Evolutionary conservation across 2,113 vertebrate species (phyloP), one percentile per base, ranked within the genome.

Genomic region (Columba livia): DNA sequence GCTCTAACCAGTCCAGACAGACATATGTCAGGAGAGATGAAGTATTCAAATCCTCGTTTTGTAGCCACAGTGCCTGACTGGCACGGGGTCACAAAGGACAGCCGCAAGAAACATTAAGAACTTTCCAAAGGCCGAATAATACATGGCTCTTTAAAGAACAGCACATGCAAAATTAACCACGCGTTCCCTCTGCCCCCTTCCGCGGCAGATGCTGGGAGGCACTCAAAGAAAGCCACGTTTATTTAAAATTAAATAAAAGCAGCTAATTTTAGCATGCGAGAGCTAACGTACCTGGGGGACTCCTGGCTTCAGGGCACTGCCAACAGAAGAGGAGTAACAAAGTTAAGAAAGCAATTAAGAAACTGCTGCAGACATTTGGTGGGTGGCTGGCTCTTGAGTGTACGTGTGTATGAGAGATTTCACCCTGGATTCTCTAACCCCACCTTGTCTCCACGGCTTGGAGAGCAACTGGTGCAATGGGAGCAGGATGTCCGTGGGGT

Each of bases 171-270:
- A 93, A 90, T 51, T 83, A 78, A 88, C 64, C 0, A 3, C 16
- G 1, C 0, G 5, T 48, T 93, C 93, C 85, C 86, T 42, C 65
- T 94, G 86, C 87, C 86, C 71, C 61, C 58, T 51, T 28, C 65
- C 7, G 1, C 5, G 2, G 94, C 94, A 93, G 93, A 81, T 90
- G 85, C 77, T 29, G 73, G 73, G 65, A 94, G 88, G 85, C 48
- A 9, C 90, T 92, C 92, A 67, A 61, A 86, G 83, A 79, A 91
- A 42, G 23, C 66, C 12, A 24, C 36, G 1, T 90, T 88, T 93
- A 36, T 95, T 86, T 75, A 96, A 92, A 95, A 94, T 94, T 95
- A 86, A 97, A 96, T 93, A 92, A 91, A 94, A 91, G 90, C 5
- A 90, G 88, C 83, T 96, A 88, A 86, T 93, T 95, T 88, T 44